phyloP scores from a whole-genome alignment of 2,797 vertebrate species.

The Scarus forsteni region DNA sequence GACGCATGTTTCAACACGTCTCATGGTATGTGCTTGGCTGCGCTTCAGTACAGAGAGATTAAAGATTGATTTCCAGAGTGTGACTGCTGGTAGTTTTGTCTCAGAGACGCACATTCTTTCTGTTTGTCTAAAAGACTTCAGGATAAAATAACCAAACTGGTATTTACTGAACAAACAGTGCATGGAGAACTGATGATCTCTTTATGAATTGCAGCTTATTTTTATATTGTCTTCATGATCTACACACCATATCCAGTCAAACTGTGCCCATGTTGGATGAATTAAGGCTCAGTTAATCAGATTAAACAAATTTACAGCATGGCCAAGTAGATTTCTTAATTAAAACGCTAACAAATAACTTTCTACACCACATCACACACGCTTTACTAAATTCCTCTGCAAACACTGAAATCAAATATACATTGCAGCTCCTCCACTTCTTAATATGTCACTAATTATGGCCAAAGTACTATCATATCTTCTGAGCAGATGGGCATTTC shows the following conservation, averaged over 20 bases:
- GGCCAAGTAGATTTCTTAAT: not conserved
- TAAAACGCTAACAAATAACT: not conserved
- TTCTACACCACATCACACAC: not conserved
- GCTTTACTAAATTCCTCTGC: not conserved
- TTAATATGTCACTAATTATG: not conserved
- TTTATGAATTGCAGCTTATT: not conserved
- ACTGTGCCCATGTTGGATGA: not conserved
- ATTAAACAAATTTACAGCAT: not conserved
- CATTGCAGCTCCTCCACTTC: not conserved
- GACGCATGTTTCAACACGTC: constrained; percentile 38
- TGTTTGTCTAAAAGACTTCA: too few species aligned
- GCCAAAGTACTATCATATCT: constrained; percentile 1
- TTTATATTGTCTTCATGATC: not conserved
- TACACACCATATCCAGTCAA: not conserved
- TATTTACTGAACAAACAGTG: not conserved
- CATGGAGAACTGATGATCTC: not conserved
- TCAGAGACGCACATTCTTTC: not conserved
- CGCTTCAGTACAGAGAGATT: constrained; percentile 7
- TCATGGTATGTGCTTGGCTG: constrained; percentile 27
- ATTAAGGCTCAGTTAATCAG: not conserved
- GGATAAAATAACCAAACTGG: too few species aligned
- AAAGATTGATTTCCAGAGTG: constrained; percentile 19
- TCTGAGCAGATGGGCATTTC: not conserved
- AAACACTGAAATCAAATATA: not conserved
- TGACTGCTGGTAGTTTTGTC: not conserved